A percentile compares a stretch with the other conserved stretches of the same genome.
Evolutionary conservation across 2,113 vertebrate species (phyloP).

Genomic region (Opisthocomus hoazin): DNA sequence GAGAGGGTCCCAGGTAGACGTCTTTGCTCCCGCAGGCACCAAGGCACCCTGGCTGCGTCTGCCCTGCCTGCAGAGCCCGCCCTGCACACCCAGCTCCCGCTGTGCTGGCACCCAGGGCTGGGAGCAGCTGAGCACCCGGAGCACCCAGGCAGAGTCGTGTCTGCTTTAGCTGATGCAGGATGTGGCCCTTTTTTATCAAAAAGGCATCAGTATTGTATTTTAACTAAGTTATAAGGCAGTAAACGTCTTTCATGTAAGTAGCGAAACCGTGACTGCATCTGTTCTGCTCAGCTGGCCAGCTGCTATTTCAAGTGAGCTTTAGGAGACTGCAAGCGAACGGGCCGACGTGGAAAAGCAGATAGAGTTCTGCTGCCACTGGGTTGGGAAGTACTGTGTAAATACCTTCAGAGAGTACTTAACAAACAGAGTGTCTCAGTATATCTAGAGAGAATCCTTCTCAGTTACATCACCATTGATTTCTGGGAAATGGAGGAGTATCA

Average conservation of each 20-base stretch:
- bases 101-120: not conserved
- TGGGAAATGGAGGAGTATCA: not conserved
- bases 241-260: not conserved
- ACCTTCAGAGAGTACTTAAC: not conserved
- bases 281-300: fast-evolving
- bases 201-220: not conserved
- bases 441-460: not conserved
- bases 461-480: constrained; percentile 18
- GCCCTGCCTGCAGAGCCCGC: not conserved
- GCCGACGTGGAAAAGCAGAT: not conserved
- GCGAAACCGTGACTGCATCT: fast-evolving
- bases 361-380: not conserved
- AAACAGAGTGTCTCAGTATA: constrained; percentile 9
- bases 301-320: not conserved
- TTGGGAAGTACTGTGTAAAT: not conserved
- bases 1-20: not conserved
- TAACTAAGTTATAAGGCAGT: not conserved
- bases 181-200: not conserved
- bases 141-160: not conserved
- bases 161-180: not conserved
- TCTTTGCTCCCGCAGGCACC: not conserved
- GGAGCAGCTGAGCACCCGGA: not conserved
- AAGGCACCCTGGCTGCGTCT: not conserved
- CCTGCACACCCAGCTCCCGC: not conserved
- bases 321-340: not conserved